Evolutionary conservation across 1,140 invertebrate species (phyloP).

Genomic region (Magallana gigas): DNA sequence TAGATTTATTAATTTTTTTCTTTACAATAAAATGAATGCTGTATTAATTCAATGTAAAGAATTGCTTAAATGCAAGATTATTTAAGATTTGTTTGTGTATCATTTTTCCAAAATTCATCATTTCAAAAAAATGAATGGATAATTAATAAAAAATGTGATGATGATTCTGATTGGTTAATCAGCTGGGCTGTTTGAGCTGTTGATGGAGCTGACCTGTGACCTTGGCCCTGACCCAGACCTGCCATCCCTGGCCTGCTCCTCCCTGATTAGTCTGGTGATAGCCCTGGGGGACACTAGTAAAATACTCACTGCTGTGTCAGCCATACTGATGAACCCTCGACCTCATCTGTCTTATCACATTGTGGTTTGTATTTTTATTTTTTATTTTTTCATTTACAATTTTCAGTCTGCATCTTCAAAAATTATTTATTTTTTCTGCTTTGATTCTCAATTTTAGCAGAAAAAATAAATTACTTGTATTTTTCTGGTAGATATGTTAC

Average conservation of each 20-base stretch:
- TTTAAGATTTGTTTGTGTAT: too few relatives aligned
- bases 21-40: too few relatives aligned
- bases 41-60: too few relatives aligned
- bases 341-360: conserved; percentile 89
- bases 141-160: too few relatives aligned
- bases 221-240: conserved; percentile 77
- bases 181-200: conserved; percentile 89
- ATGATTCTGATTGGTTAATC: conserved; percentile 24
- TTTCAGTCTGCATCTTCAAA: too few relatives aligned
- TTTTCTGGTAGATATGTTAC: too few relatives aligned
- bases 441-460: too few relatives aligned
- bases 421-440: too few relatives aligned
- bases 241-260: conserved; percentile 92
- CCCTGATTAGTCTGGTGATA: conserved; percentile 93
- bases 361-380: conserved; percentile 81
- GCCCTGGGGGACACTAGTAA: conserved; percentile 96
- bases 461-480: too few relatives aligned
- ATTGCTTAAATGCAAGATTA: too few relatives aligned
- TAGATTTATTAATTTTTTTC: too few relatives aligned
- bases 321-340: conserved; percentile 91
- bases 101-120: neutral
- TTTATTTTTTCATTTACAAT: too few relatives aligned
- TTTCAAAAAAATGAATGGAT: neutral
- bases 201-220: conserved; percentile 87
- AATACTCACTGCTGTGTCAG: conserved; percentile 90